Evolutionary conservation across 2,797 vertebrate genomes (phyloP), one percentile per base, ranked within the genome.

Genomic region (Morus bassanus): DNA sequence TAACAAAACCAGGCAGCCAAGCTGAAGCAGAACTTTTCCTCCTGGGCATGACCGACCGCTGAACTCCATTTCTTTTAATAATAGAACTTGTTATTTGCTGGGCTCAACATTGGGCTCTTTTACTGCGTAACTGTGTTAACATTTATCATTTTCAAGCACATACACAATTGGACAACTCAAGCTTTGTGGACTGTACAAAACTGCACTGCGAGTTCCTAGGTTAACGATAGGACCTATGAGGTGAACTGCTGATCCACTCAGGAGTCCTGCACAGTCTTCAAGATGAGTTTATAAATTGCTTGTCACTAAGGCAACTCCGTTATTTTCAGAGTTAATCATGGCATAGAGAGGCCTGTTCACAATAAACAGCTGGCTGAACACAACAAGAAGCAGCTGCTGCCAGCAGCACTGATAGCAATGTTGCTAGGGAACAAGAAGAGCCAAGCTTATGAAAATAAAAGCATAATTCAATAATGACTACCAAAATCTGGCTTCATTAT

Each of bases 1-100:
- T 51, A 56, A 60, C 22, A 65, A 51, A 69, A 50, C 16, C 24
- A 37, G 50, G n/a, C 31, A 73, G 60, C 39, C 81, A 59, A 31
- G 51, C 18, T 39, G 28, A 64, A 74, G 11, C 17, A 39, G 43
- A 37, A 31, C 39, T 70, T 54, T 43, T 27, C 15, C 15, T 48
- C n/a, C 51, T 33, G 0, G 1, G 28, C 9, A 2, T 37, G 45
- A 54, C 46, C 1, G 3, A 18, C 50, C 2, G 12, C 59, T 64
- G 50, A 57, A 57, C 50, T 37, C 24, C 13, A 6, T 60, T 65
- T 65, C 54, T 53, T 27, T 35, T 43, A 37, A 8, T 12, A 48
- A 46, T 0, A 41, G 27, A 57, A n/a, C 31, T n/a, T 45, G 28
- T 11, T 48, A 60, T 22, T 70, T 78, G 33, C 21, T 24, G 63